phyloP scores from a whole-genome alignment of 92 coral and sea anemone genomes.

The Chrysogorgia sp. region DNA sequence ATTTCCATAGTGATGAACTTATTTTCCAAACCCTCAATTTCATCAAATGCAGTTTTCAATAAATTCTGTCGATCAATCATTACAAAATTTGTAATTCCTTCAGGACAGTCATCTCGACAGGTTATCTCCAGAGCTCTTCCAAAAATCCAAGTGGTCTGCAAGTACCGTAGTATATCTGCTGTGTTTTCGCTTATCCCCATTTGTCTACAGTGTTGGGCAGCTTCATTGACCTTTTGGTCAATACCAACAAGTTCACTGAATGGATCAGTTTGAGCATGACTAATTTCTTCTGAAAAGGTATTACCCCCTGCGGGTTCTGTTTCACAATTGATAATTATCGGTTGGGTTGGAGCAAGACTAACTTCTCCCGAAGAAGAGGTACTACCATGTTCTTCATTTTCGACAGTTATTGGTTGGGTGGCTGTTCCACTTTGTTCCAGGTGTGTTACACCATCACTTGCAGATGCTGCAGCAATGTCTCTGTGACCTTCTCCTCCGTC shows the following conservation, averaged over 20 bases:
- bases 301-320: not conserved
- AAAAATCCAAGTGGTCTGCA: not conserved
- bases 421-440: not conserved
- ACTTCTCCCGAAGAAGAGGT: not conserved
- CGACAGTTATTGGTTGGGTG: not conserved
- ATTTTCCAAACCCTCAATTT: slow-evolving; percentile 9
- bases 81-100: slow-evolving; percentile 17
- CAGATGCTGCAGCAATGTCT: not conserved
- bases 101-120: slow-evolving; percentile 2
- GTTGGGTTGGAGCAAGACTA: not conserved
- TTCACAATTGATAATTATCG: not conserved
- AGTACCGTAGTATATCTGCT: not conserved
- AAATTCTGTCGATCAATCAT: slow-evolving; percentile 31
- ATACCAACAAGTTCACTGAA: not conserved
- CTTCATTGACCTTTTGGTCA: not conserved
- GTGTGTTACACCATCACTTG: not conserved
- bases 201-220: not conserved
- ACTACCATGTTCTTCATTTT: not conserved
- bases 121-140: slow-evolving; percentile 22
- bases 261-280: not conserved
- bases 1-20: slow-evolving; percentile 2
- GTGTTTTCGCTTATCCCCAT: not conserved
- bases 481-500: not conserved
- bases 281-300: not conserved
- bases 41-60: slow-evolving; percentile 21